Evolutionary conservation across 2,113 vertebrate genomes (phyloP).

Genomic region (Hassar affinis): DNA sequence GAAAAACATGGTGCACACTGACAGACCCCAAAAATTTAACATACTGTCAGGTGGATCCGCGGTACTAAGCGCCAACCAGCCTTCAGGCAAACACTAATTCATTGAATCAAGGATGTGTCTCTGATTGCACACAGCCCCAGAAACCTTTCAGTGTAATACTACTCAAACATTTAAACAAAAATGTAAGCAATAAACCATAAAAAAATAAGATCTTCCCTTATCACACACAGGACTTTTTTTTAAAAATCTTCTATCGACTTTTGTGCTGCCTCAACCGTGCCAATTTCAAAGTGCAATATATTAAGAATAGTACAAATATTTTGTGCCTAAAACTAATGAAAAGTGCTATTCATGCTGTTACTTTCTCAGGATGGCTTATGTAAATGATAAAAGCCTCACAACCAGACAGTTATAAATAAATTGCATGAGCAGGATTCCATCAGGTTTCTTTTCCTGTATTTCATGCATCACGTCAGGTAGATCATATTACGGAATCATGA

Average conservation of each 20-base stretch:
- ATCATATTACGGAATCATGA: background rate
- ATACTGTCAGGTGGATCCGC: background rate
- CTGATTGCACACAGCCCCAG: background rate
- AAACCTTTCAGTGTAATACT: background rate
- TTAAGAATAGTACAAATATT: background rate
- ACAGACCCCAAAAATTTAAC: background rate
- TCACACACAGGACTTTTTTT: background rate
- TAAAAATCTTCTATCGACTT: background rate
- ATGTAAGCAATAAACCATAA: background rate
- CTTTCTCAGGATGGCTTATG: background rate
- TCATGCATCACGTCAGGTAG: background rate
- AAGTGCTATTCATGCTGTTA: background rate
- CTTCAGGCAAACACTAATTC: background rate
- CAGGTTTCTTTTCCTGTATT: background rate
- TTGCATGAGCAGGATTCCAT: background rate
- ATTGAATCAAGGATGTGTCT: background rate
- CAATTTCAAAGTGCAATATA: no score
- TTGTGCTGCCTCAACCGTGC: background rate
- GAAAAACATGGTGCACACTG: background rate
- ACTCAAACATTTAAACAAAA: background rate
- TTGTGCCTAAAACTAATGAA: background rate
- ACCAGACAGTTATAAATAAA: background rate
- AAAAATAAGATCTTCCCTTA: background rate
- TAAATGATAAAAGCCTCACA: background rate
- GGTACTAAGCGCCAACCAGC: no score